Base-by-base conservation (phyloP, 2,888 invertebrate species). In the Nomada goodeniana region DNA sequence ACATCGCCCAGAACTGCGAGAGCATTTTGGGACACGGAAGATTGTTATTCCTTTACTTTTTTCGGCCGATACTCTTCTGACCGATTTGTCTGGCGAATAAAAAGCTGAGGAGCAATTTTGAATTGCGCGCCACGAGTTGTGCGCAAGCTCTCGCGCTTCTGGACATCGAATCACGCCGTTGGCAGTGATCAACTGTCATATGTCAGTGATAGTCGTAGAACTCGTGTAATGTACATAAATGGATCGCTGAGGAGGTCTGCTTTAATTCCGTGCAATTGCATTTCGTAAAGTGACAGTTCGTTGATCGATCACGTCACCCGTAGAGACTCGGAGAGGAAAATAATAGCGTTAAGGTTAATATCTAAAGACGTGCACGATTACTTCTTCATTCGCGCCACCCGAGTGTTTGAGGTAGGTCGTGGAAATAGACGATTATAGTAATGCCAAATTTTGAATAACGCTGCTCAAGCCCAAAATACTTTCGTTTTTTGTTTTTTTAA, bases 111-210 rank as follows among this genome's bases (percentile, higher is more conserved):
- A 4, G 1, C 9, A 7, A 7, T 67, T 83, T 82, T 9, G n/a
- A 76, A 78, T 53, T 20, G 5, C 65, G 55, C 85, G 85, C 80
- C 18, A 15, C 10, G 7, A 2, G 7, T 20, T n/a, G 2, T 64
- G 26, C 83, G 85, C 79, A 76, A 57, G 59, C 20, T 23, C 11
- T 61, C 53, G 13, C 20, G 5, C 11, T 23, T 0, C 36, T 36
- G 36, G 29, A 7, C n/a, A 13, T 18, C 26, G 10, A 2, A 42
- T 23, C 53, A 70, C 29, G 10, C 36, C 29, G 20, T 11, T 61
- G 50, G 23, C 42, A 52, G 13, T 23, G 29, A 76, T 26, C 63
- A 76, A 76, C 76, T 83, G 85, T 74, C 73, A 82, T 55, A 15
- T 13, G 59, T 57, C 18, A 44, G 3, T 7, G 44, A 55, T 26